Evolutionary conservation across 2,888 invertebrate genomes (phyloP).

Genomic region (Caenorhabditis sp.): DNA sequence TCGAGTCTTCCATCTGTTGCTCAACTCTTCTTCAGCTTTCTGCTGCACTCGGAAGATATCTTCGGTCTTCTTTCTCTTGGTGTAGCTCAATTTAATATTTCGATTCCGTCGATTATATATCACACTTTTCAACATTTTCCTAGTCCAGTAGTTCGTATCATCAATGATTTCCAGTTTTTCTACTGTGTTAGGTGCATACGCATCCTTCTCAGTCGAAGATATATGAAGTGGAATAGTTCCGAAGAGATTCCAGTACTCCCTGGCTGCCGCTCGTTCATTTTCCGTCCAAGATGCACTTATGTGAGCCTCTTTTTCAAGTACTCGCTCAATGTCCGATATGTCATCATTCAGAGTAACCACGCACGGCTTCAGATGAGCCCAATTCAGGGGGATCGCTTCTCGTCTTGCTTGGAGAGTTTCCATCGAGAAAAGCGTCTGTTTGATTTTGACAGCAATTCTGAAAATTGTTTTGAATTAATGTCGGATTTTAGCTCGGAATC

Average conservation of each 20-base stretch:
- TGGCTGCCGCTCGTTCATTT: constrained; percentile 23
- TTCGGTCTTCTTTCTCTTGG: constrained; percentile 5
- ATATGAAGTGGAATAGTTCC: constrained; percentile 49
- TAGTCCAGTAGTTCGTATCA: constrained; percentile 42
- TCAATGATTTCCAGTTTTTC: constrained; percentile 36
- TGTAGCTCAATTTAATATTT: constrained; percentile 31
- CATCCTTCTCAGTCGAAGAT: neutral
- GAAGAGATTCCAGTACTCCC: constrained; percentile 53
- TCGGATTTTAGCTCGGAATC: constrained; percentile 3
- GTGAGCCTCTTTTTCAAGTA: neutral
- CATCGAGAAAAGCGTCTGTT: neutral
- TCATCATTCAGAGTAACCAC: constrained; percentile 23
- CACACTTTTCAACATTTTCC: constrained; percentile 21
- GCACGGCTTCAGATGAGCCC: constrained; percentile 38
- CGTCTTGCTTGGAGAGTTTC: neutral
- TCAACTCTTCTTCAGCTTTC: neutral
- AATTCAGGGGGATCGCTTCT: constrained; percentile 23
- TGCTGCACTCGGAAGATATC: constrained; percentile 25
- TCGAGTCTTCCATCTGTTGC: constrained; percentile 28
- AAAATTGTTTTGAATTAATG: neutral
- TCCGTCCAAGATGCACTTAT: constrained; percentile 6
- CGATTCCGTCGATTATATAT: neutral
- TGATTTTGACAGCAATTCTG: constrained; percentile 50
- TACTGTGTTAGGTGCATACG: neutral
- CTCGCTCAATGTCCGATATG: neutral